Conservation (phyloP, 1,140 invertebrate genomes). For the Chrysomallon squamiferum region DNA sequence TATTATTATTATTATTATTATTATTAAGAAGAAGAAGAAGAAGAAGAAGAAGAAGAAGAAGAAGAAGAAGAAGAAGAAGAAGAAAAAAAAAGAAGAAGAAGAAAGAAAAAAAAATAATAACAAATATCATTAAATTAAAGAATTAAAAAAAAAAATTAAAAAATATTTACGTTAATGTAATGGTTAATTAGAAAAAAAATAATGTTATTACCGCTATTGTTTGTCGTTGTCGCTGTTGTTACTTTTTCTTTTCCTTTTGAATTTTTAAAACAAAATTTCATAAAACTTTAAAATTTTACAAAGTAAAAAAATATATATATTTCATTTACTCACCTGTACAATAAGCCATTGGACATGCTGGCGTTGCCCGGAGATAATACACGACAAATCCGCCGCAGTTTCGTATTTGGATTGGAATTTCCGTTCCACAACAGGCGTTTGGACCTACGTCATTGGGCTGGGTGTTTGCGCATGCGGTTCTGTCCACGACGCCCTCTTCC, state of each 20-base stretch:
- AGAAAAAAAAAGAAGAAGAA: neutral
- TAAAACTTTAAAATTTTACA: too few relatives aligned
- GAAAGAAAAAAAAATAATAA: too few relatives aligned
- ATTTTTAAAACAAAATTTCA: too few relatives aligned
- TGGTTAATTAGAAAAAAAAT: too few relatives aligned
- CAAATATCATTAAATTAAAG: neutral
- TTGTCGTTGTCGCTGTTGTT: too few relatives aligned
- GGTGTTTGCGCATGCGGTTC: conserved; percentile 20
- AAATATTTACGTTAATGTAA: too few relatives aligned
- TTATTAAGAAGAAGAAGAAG: neutral
- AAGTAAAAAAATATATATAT: too few relatives aligned
- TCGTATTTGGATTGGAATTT: conserved; percentile 6
- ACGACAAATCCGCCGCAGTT: conserved; percentile 17
- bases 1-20: too few relatives aligned
- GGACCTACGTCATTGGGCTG: neutral
- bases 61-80: neutral
- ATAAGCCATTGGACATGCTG: conserved; percentile 14
- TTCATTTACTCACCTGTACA: conserved; percentile 13
- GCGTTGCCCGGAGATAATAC: conserved; percentile 8
- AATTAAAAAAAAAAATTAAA: neutral
- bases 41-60: neutral
- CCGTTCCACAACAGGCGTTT: neutral
- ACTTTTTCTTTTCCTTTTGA: too few relatives aligned
- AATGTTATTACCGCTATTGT: too few relatives aligned
- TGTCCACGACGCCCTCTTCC: conserved; percentile 12